Conservation (phyloP, 2,113 vertebrate genomes). For the Tyrannus savana region DNA sequence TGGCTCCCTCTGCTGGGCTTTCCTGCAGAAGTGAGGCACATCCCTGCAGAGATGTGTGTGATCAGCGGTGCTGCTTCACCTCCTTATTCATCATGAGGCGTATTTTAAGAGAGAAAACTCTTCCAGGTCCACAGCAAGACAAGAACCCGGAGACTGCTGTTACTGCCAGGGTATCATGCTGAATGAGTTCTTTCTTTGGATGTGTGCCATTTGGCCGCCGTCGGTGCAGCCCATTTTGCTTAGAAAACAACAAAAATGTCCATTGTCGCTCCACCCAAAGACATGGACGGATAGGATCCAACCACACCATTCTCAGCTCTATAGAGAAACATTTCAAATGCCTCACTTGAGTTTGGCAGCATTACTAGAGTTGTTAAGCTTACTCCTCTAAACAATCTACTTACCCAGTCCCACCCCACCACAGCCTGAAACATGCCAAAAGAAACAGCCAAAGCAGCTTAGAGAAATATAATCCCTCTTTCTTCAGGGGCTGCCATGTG, state of each 20-base stretch:
- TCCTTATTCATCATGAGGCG: neutral
- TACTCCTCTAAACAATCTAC: neutral
- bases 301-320: neutral
- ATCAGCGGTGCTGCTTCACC: neutral
- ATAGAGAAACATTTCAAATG: neutral
- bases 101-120: neutral
- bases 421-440: neutral
- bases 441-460: neutral
- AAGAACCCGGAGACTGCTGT: neutral
- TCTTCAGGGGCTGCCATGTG: neutral
- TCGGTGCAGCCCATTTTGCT: neutral
- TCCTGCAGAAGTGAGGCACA: neutral
- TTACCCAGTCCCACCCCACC: neutral
- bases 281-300: neutral
- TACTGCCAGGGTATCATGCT: neutral
- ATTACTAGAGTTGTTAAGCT: neutral
- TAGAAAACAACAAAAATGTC: rapidly evolving
- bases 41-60: rapidly evolving
- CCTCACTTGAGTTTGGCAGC: neutral
- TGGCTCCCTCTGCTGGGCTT: neutral
- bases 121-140: neutral
- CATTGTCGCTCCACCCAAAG: neutral
- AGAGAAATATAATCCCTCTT: neutral
- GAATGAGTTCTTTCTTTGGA: neutral
- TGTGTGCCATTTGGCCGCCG: neutral